Conservation (phyloP, 2,888 invertebrate species). For the Epirrhoe alternata region DNA sequence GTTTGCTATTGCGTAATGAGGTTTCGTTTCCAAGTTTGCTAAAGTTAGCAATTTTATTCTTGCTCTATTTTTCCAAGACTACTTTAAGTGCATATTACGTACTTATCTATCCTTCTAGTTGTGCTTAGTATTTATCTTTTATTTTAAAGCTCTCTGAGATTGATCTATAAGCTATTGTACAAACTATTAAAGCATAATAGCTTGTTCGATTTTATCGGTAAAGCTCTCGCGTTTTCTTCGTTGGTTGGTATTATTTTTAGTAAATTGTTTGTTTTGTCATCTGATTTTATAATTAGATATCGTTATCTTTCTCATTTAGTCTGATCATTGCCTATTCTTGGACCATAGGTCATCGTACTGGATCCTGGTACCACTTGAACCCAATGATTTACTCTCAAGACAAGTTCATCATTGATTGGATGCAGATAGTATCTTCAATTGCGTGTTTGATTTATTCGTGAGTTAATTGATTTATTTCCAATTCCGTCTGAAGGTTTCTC, state of each 20-base stretch:
- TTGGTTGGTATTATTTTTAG: not conserved
- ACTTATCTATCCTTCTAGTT: too few relatives aligned
- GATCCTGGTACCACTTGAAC: conserved; percentile 41
- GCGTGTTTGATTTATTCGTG: conserved; percentile 24
- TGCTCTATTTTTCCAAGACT: too few relatives aligned
- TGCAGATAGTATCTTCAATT: conserved; percentile 30
- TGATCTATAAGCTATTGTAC: too few relatives aligned
- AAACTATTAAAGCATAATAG: too few relatives aligned
- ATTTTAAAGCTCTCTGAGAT: too few relatives aligned
- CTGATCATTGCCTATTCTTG: conserved; percentile 36
- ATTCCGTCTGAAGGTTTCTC: conserved; percentile 5
- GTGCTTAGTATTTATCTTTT: too few relatives aligned
- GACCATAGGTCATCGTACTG: conserved; percentile 38
- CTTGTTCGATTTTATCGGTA: not conserved
- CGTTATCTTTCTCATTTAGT: not conserved
- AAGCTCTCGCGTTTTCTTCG: not conserved
- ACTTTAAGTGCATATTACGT: too few relatives aligned
- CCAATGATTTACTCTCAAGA: conserved; percentile 32
- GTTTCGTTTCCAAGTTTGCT: too few relatives aligned
- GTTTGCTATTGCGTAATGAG: too few relatives aligned
- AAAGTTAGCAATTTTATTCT: too few relatives aligned
- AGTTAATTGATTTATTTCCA: conserved; percentile 18
- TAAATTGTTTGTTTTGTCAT: not conserved
- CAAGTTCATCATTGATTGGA: conserved; percentile 34
- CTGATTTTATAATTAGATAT: conserved; percentile 6